Conservation (phyloP, 2,888 invertebrate species). For the Blastobasis adustella region DNA sequence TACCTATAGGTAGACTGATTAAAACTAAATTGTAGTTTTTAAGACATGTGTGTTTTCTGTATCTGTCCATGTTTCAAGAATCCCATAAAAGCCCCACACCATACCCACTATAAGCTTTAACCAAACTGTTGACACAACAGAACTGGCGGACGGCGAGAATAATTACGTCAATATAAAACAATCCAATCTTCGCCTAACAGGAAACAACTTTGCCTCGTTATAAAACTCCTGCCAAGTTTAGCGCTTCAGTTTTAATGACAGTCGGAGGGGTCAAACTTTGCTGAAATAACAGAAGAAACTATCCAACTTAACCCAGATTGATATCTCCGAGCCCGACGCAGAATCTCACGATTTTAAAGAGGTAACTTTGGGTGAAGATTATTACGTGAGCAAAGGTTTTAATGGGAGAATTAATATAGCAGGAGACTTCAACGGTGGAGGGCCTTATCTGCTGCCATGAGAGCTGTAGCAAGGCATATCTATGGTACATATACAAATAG, state of each 20-base stretch:
- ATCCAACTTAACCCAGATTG: conserved; percentile 22
- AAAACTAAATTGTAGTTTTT: no score
- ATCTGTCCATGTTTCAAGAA: no score
- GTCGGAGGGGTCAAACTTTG: conserved; percentile 16
- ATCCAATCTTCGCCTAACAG: conserved; percentile 7
- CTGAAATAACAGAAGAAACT: conserved; percentile 22
- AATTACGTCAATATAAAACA: conserved; percentile 2
- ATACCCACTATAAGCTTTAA: no score
- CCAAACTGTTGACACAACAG: no score
- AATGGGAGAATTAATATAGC: conserved; percentile 15
- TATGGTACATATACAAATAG: no score
- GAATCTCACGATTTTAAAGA: conserved; percentile 14
- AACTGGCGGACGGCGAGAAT: no score
- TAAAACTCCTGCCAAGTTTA: conserved; percentile 16
- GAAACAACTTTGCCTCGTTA: conserved; percentile 9
- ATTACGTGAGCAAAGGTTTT: conserved; percentile 14
- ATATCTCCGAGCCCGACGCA: conserved; percentile 20
- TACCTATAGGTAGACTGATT: no score
- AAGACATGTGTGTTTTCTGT: no score
- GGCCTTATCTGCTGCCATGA: no score
- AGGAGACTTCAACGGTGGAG: not conserved
- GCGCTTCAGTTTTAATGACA: conserved; percentile 26
- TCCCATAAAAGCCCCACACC: no score
- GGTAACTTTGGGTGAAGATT: conserved; percentile 16
- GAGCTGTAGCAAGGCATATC: no score